Percentiles rank a stretch among this genome's conserved stretches.
Conservation (phyloP, 2,888 invertebrate genomes). For the Subacronicta megacephala region DNA sequence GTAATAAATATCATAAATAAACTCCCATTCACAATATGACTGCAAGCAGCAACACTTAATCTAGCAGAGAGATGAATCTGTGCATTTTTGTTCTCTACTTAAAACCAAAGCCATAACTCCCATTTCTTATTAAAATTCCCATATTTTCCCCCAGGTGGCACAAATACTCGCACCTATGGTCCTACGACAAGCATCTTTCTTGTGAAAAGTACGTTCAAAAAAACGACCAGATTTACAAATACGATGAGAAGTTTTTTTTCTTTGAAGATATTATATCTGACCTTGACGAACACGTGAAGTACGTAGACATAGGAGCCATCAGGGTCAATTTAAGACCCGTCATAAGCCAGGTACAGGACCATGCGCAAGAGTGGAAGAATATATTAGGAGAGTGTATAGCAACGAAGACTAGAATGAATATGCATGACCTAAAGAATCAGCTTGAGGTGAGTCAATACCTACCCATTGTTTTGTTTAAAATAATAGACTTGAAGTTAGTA, state of each 20-base stretch:
- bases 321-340: constrained; percentile 93
- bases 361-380: constrained; percentile 95
- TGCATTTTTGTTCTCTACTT: no score
- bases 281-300: constrained; percentile 89
- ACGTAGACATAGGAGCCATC: constrained; percentile 92
- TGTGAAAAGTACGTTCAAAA: constrained; percentile 94
- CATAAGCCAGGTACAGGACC: constrained; percentile 90
- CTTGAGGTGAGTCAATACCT: constrained; percentile 92
- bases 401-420: constrained; percentile 91
- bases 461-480: no score
- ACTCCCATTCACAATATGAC: no score
- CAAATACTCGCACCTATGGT: constrained; percentile 93
- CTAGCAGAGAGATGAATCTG: no score
- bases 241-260: constrained; percentile 96
- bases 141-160: constrained; percentile 90
- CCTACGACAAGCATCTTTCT: constrained; percentile 92
- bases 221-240: constrained; percentile 87
- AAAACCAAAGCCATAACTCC: no score
- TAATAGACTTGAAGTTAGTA: no score
- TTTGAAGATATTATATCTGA: constrained; percentile 94
- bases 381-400: constrained; percentile 92
- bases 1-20: no score
- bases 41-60: no score
- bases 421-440: constrained; percentile 91
- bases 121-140: no score